Evolutionary conservation across 1,140 invertebrate genomes (phyloP), one percentile per base, ranked within the genome.

Genomic region (Lepidotrigona ventralis): DNA sequence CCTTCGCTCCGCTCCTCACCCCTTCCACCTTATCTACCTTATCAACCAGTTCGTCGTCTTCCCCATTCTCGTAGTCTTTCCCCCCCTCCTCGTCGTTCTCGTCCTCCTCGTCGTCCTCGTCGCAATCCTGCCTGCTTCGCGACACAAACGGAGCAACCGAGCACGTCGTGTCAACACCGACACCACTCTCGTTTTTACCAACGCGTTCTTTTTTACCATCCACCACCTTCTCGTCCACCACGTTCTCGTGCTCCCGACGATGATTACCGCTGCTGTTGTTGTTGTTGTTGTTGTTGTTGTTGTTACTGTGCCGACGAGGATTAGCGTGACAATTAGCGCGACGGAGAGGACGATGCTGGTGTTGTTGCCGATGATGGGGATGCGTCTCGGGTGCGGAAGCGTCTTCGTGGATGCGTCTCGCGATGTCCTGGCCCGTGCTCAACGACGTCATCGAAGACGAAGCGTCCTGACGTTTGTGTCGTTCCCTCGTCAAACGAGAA

Each of bases 401-500:
- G 78, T 78, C 74, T 64, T 69, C 75, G 74, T 75, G 63, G 60
- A 79, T 68, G 71, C 79, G 82, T 86, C 83, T 82, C 77, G 71
- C 56, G 60, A 71, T 79, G 63, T 86, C 81, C 74, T 83, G 82
- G 26, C 64, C 71, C 66, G 76, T 84, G 64, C 60, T 69, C 73
- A 72, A 63, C 54, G 71, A 84, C 79, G 84, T 85, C 75, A 53
- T 86, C 86, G 84, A 39, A 60, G 33, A 58, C 66, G 71, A 54
- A 12, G 79, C 82, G 73, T 85, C 84, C 71, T 83, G 71, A 70
- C 87, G 84, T 91, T 92, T 92, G 82, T 92, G 89, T 81, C 91
- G 86, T 75, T 92, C 90, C 73, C 91, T 90, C 33, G 89, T 87
- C 80, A 91, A 88, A 83, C 91, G 89, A 88, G 71, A 88, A 85